Evolutionary conservation across 2,888 invertebrate genomes (phyloP).

Genomic region (Aleiodes alternator): DNA sequence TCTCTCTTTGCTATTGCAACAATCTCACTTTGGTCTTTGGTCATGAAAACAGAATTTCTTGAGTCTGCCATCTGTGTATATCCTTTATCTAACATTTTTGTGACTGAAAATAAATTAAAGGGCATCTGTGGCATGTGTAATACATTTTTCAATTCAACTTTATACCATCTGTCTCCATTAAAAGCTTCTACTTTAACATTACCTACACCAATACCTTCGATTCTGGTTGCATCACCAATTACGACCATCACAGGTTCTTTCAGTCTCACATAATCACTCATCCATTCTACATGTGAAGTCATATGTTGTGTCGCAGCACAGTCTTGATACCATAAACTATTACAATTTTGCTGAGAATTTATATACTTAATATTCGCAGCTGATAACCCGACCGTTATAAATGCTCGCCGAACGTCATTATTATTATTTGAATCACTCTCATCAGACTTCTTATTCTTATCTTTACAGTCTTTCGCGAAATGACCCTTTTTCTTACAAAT

Average conservation of each 20-base stretch:
- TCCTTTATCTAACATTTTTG: conserved; percentile 58
- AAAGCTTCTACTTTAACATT: conserved; percentile 59
- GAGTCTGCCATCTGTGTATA: conserved; percentile 56
- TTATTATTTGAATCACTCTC: no score
- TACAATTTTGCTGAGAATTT: conserved; percentile 45
- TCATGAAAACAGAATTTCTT: conserved; percentile 54
- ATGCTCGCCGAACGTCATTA: conserved; percentile 48
- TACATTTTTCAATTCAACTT: conserved; percentile 53
- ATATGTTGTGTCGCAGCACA: conserved; percentile 63
- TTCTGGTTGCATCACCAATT: no score
- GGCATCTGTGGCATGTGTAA: conserved; percentile 53
- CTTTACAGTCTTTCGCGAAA: conserved; percentile 58
- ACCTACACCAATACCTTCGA: conserved; percentile 58
- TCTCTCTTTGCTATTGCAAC: conserved; percentile 51
- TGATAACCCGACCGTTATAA: conserved; percentile 53
- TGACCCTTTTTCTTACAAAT: conserved; percentile 60
- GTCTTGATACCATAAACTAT: conserved; percentile 57
- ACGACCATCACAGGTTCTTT: conserved; percentile 52
- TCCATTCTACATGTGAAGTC: conserved; percentile 58
- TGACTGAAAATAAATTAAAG: conserved; percentile 61
- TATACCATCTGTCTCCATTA: conserved; percentile 57
- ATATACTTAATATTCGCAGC: conserved; percentile 47
- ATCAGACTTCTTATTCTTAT: conserved; percentile 42
- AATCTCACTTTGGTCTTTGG: conserved; percentile 46
- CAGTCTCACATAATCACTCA: conserved; percentile 52